These are phyloP conservation scores for Camptogramma bilineatum DNA, from an alignment of 2,888 invertebrate genomes.

Conservation along the genomic window DNA sequence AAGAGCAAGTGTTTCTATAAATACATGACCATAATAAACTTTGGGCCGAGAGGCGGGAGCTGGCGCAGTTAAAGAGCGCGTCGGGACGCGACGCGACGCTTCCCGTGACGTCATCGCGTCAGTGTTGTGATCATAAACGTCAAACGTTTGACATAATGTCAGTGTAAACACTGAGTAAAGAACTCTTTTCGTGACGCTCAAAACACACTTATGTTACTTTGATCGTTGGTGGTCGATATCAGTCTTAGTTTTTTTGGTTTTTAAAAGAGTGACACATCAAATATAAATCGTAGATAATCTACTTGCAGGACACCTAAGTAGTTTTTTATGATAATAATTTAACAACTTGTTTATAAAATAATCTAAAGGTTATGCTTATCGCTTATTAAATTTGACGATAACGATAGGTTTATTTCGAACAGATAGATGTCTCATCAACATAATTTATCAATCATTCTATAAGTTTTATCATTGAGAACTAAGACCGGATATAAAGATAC, in stretches of 20 bases:
- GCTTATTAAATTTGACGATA: not conserved
- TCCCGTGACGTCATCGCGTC: constrained; percentile 45
- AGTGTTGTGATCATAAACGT: constrained; percentile 27
- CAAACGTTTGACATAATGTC: constrained; percentile 29
- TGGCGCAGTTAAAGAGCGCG: constrained; percentile 68
- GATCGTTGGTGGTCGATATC: not conserved
- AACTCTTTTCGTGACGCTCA: not conserved
- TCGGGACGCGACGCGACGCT: constrained; percentile 56
- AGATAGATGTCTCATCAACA: not conserved
- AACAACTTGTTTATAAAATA: not conserved
- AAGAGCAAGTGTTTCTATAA: constrained; percentile 63
- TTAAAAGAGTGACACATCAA: not conserved
- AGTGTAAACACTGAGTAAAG: constrained; percentile 23
- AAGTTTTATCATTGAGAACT: constrained; percentile 22
- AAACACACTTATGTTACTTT: not conserved
- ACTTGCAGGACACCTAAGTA: too few relatives aligned
- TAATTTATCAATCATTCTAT: constrained; percentile 6
- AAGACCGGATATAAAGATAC: constrained; percentile 21
- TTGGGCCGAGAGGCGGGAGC: constrained; percentile 45
- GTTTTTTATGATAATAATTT: not conserved
- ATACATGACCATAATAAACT: constrained; percentile 68
- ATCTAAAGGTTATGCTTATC: not conserved
- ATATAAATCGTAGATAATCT: too few relatives aligned
- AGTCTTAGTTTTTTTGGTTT: not conserved
- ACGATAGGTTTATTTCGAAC: not conserved